Percentiles rank a stretch among this genome's conserved stretches.
phyloP scores from a whole-genome alignment of 1,140 invertebrate species.

The Habropoda laboriosa region DNA sequence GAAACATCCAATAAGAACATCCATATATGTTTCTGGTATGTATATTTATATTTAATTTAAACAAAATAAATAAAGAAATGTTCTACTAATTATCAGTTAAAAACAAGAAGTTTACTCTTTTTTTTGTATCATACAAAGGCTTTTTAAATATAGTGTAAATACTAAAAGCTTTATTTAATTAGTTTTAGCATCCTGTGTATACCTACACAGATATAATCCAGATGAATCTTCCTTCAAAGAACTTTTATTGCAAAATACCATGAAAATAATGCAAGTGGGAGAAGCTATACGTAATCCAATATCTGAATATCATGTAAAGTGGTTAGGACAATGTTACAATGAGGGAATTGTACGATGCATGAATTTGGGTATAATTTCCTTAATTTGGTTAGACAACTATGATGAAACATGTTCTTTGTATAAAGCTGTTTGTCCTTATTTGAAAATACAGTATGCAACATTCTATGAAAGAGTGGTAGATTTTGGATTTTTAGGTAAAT shows the following conservation, averaged over 20 bases:
- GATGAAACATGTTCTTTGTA: slow-evolving; percentile 86
- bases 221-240: slow-evolving; percentile 84
- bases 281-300: slow-evolving; percentile 85
- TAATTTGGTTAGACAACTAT: slow-evolving; percentile 89
- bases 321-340: slow-evolving; percentile 85
- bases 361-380: slow-evolving; percentile 87
- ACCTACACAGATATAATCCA: slow-evolving; percentile 85
- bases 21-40: slow-evolving; percentile 59
- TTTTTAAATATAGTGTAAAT: too few species aligned
- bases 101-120: too few species aligned
- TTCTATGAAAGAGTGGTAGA: slow-evolving; percentile 88
- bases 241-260: slow-evolving; percentile 82
- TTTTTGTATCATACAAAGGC: too few species aligned
- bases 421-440: slow-evolving; percentile 87
- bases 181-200: slow-evolving; percentile 77
- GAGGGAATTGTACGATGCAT: slow-evolving; percentile 85
- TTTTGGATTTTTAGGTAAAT: slow-evolving; percentile 89
- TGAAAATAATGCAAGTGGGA: slow-evolving; percentile 86
- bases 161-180: not conserved
- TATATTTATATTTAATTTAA: slow-evolving; percentile 13
- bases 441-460: slow-evolving; percentile 84
- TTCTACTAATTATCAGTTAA: not conserved
- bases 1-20: slow-evolving; percentile 68
- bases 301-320: slow-evolving; percentile 85
- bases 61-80: not conserved